phyloP scores from a whole-genome alignment of 2,113 vertebrate genomes.

The Argyrosomus japonicus region DNA sequence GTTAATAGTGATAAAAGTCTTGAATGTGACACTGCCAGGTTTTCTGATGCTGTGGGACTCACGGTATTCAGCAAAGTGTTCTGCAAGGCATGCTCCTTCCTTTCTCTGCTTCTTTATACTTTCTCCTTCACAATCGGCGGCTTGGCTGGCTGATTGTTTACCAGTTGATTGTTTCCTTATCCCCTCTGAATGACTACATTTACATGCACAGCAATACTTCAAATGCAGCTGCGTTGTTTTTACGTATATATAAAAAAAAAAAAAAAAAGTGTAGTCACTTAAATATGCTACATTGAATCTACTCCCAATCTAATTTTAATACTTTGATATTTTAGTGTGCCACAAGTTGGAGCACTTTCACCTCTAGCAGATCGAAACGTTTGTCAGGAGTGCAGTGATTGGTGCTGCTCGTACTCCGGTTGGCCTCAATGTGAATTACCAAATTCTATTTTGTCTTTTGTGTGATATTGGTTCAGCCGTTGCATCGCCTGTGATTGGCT shows the following conservation, averaged over 20 bases:
- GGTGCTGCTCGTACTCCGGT: neutral
- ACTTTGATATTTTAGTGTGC: neutral
- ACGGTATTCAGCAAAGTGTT: slow-evolving; percentile 65
- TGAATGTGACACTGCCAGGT: slow-evolving; percentile 69
- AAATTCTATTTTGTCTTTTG: neutral
- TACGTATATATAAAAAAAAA: too few species aligned
- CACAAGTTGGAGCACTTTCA: neutral
- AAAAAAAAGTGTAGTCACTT: neutral
- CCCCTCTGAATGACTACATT: slow-evolving; percentile 59
- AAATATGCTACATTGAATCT: neutral
- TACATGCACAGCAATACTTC: slow-evolving; percentile 67
- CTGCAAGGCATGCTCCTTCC: slow-evolving; percentile 73
- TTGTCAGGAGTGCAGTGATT: neutral
- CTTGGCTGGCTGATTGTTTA: slow-evolving; percentile 72
- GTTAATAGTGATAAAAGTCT: slow-evolving; percentile 29
- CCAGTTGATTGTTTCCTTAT: slow-evolving; percentile 59
- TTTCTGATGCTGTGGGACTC: slow-evolving; percentile 74
- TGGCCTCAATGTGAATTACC: neutral
- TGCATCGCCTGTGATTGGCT: slow-evolving; percentile 1
- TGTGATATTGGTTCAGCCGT: slow-evolving; percentile 1
- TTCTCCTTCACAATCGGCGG: slow-evolving; percentile 65
- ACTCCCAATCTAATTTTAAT: neutral
- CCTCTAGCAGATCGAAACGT: neutral
- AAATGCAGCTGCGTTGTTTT: slow-evolving; percentile 9
- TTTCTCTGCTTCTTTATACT: slow-evolving; percentile 58